Conservation (phyloP, 2,113 vertebrate species). For the Microcebus lehilahytsara region DNA sequence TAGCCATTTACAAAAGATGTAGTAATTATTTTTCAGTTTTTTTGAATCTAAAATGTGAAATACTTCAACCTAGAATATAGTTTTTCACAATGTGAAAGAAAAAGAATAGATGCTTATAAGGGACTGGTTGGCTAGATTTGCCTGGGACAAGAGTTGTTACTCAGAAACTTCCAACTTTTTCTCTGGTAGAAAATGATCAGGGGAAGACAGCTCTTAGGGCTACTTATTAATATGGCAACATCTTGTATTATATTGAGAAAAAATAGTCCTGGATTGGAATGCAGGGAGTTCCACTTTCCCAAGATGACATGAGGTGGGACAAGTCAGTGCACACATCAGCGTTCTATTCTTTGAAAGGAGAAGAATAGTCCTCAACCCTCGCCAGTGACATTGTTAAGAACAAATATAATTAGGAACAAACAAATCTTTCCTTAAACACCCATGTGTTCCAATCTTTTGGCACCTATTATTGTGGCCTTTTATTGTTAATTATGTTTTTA, state of each 20-base stretch:
- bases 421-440: not conserved
- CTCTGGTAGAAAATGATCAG: not conserved
- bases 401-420: not conserved
- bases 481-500: constrained; percentile 3
- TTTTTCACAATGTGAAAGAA: not conserved
- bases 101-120: not conserved
- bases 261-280: not conserved
- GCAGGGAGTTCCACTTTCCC: not conserved
- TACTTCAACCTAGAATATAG: not conserved
- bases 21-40: not conserved
- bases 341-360: not conserved
- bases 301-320: no score
- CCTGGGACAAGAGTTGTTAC: not conserved
- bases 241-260: not conserved
- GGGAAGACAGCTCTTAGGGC: not conserved
- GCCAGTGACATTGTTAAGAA: not conserved
- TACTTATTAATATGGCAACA: not conserved
- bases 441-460: not conserved
- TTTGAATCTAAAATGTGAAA: not conserved
- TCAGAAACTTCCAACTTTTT: not conserved
- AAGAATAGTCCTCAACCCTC: not conserved
- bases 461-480: not conserved
- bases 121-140: not conserved
- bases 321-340: not conserved
- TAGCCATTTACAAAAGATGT: not conserved